These are phyloP conservation scores for Tachypleus tridentatus DNA, from an alignment of 1,140 invertebrate species.

Conservation along the genomic window DNA sequence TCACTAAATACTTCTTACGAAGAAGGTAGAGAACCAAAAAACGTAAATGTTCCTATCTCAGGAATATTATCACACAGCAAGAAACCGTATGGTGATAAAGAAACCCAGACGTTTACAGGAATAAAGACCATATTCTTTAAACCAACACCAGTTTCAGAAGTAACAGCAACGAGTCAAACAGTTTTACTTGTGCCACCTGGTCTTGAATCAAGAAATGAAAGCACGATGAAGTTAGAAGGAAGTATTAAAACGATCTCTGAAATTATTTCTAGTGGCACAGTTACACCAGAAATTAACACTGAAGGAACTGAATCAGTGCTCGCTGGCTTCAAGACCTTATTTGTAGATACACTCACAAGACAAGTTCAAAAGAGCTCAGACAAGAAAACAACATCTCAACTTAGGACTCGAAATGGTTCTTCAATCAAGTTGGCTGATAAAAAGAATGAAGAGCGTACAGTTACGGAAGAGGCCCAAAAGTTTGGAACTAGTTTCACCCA, in stretches of 20 bases:
- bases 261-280: no score
- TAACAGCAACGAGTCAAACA: not conserved
- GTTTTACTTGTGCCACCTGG: no score
- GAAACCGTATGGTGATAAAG: not conserved
- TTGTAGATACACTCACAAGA: not conserved
- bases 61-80: slow-evolving; percentile 8
- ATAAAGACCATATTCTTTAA: slow-evolving; percentile 17
- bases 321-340: not conserved
- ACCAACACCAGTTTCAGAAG: not conserved
- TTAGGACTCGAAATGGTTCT: slow-evolving; percentile 20
- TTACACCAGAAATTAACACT: no score
- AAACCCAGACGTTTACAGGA: slow-evolving; percentile 13
- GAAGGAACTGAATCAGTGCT: not conserved
- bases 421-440: not conserved
- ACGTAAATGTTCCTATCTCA: slow-evolving; percentile 20
- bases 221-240: no score
- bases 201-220: no score
- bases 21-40: slow-evolving; percentile 10
- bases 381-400: slow-evolving; percentile 14
- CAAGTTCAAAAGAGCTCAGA: not conserved
- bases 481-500: not conserved
- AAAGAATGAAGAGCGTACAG: not conserved
- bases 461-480: not conserved
- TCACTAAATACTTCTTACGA: no score
- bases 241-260: no score